Base-by-base conservation (phyloP, 2,888 invertebrate genomes). In the Pogonocherus hispidulus region DNA sequence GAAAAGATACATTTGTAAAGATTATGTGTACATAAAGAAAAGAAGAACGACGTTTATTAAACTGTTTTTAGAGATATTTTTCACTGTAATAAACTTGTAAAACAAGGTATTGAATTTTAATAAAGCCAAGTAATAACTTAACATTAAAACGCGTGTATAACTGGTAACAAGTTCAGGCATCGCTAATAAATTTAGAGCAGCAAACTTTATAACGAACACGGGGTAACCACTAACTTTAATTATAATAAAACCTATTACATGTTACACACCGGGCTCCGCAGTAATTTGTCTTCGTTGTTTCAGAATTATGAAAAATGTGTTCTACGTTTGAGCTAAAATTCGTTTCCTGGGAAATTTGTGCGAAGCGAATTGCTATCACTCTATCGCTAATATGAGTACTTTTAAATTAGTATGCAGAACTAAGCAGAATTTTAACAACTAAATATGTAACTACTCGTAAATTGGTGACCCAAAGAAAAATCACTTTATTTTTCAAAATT, bases 71-170 rank as follows among this genome's bases (percentile, higher is more conserved):
- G 19, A 19, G 19, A 22, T 22, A 56, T 37, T 20, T 41, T 56
- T 4, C 9, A n/a, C 56, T 11, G 22, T 41, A 37, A 56, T 56
- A 41, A 37, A 56, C 41, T 22, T 56, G 56, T 56, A 41, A 56
- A 56, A 20, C 56, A 56, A 41, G 56, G 41, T 56, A 56, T 56
- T 56, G 56, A 56, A 56, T 56, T 56, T 56, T 56, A 56, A 56
- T 56, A 56, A 54, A 19, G 20, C 37, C 27, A 32, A 20, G 54
- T 32, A 54, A 54, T 54, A 54, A 32, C 54, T 54, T 27, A n/a
- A 32, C 35, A 54, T 54, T 54, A 54, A 56, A 56, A 41, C 32
- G 11, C 56, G 5, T 41, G 37, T 56, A 41, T 56, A 56, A 54
- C 35, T 18, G 35, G 32, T 35, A 47, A 56, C 56, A 19, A 56